A percentile compares a stretch with the other conserved stretches of the same genome.
phyloP scores from a whole-genome alignment of 2,113 vertebrate species.

The Paramormyrops kingsleyae region DNA sequence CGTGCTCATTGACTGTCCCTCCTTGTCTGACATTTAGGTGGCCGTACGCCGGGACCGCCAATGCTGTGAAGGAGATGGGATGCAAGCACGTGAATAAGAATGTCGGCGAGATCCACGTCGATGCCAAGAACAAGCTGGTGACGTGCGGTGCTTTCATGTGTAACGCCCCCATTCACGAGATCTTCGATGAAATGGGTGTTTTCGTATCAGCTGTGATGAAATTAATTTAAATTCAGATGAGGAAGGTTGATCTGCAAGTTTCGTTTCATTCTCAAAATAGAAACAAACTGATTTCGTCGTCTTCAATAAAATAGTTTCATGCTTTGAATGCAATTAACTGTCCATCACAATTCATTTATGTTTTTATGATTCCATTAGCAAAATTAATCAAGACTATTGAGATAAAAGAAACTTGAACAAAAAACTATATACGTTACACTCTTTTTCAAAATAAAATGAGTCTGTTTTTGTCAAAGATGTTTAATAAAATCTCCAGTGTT shows the following conservation, averaged over 20 bases:
- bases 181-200: conserved; percentile 69
- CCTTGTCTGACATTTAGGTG: conserved; percentile 51
- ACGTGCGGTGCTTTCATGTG: conserved; percentile 78
- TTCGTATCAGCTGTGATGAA: conserved; percentile 71
- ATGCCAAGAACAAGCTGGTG: conserved; percentile 71
- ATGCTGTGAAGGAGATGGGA: conserved; percentile 61
- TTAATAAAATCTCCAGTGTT: not conserved
- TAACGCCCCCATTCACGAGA: conserved; percentile 67
- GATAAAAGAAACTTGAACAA: not conserved
- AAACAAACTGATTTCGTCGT: not conserved
- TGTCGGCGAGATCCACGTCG: conserved; percentile 65
- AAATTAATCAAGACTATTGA: not conserved
- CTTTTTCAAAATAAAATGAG: not conserved
- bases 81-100: conserved; percentile 72
- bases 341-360: not conserved
- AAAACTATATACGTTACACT: not conserved
- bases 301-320: not conserved
- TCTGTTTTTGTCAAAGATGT: not conserved
- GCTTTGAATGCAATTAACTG: not conserved
- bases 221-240: conserved; percentile 46
- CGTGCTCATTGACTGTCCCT: not conserved
- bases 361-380: not conserved
- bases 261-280: not conserved
- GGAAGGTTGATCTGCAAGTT: not conserved
- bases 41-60: conserved; percentile 67